Evolutionary conservation across 2,888 invertebrate species (phyloP).

Genomic region (Drosophila mulleri): DNA sequence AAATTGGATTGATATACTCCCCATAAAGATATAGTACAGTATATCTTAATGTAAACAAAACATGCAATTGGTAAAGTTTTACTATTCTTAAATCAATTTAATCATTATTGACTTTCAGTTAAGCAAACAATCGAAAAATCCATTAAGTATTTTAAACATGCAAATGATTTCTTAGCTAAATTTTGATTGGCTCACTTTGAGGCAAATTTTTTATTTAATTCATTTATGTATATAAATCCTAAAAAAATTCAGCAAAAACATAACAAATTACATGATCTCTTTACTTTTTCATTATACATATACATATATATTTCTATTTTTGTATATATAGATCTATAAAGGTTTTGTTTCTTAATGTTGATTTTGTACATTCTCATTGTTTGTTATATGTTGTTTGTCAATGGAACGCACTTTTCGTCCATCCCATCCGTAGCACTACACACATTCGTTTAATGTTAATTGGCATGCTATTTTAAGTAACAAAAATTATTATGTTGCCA

Average conservation of each 20-base stretch:
- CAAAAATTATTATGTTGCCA: conserved; percentile 64
- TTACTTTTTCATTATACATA: conserved; percentile 22
- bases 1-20: conserved; percentile 51
- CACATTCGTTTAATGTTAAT: conserved; percentile 32
- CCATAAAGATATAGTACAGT: conserved; percentile 23
- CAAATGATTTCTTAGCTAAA: conserved; percentile 30
- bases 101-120: conserved; percentile 24
- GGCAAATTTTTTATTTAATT: not conserved
- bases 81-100: conserved; percentile 36
- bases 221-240: conserved; percentile 10
- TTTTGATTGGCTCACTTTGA: not conserved
- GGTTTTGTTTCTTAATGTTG: conserved; percentile 5
- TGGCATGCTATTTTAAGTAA: conserved; percentile 78
- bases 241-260: conserved; percentile 9
- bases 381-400: conserved; percentile 24
- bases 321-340: conserved; percentile 15
- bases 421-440: conserved; percentile 17
- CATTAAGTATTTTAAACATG: conserved; percentile 4
- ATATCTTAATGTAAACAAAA: conserved; percentile 24
- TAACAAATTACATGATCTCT: conserved; percentile 13
- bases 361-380: conserved; percentile 28
- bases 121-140: not conserved
- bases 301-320: conserved; percentile 10
- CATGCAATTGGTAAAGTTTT: conserved; percentile 72
- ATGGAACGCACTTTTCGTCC: conserved; percentile 41